Percentiles rank a stretch among this genome's conserved stretches.
Conservation (phyloP, 2,797 vertebrate species). For the Threskiornis aethiopicus region DNA sequence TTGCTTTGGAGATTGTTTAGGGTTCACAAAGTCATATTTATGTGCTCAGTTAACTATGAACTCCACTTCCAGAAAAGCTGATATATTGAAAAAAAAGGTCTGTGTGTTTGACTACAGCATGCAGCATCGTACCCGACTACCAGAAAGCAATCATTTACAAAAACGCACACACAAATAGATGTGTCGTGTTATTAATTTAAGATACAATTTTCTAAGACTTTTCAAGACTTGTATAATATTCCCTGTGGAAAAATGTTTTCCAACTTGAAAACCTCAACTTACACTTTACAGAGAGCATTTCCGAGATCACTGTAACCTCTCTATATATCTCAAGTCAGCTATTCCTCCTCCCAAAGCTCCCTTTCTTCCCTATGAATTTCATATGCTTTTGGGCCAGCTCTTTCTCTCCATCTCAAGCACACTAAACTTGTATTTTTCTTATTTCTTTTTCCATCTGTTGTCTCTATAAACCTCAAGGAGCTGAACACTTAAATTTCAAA, state of each 20-base stretch:
- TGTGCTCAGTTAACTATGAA: background rate
- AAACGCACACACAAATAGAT: background rate
- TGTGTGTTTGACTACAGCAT: background rate
- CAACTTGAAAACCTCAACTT: constrained; percentile 22
- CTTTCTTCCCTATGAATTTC: background rate
- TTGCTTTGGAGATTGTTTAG: background rate
- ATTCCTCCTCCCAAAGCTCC: background rate
- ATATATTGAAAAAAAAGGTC: background rate
- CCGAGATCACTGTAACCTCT: background rate
- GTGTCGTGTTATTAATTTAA: background rate
- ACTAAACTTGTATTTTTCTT: background rate
- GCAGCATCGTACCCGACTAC: background rate
- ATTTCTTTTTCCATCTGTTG: background rate
- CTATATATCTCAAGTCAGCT: background rate
- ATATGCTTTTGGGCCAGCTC: background rate
- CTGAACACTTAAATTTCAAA: background rate
- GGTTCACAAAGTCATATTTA: background rate
- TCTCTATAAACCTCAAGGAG: background rate
- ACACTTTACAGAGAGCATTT: background rate
- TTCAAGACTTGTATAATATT: background rate
- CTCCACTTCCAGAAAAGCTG: background rate
- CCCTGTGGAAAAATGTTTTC: background rate
- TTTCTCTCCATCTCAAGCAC: background rate
- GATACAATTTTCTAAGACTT: background rate
- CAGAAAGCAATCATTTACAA: background rate